These are phyloP conservation scores for Stenichneumon culpator DNA, from an alignment of 2,888 invertebrate species.

Conservation along the genomic window DNA sequence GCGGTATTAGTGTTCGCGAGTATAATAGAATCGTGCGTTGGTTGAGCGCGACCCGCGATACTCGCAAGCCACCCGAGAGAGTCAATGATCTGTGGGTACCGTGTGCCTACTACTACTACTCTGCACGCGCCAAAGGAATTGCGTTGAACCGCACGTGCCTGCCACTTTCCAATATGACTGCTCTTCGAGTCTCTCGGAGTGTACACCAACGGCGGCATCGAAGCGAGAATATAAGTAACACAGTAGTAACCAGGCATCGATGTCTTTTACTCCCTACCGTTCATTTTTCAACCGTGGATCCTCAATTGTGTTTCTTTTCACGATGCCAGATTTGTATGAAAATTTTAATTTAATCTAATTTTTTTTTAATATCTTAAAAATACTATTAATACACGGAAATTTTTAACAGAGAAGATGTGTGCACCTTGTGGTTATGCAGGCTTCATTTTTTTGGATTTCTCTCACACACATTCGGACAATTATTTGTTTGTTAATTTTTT, in stretches of 20 bases:
- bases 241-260: constrained; percentile 32
- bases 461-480: no score
- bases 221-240: constrained; percentile 44
- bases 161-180: constrained; percentile 75
- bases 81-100: constrained; percentile 79
- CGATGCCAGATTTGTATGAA: not conserved
- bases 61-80: constrained; percentile 65
- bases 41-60: constrained; percentile 43
- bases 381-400: no score
- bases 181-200: constrained; percentile 32
- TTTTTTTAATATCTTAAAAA: no score
- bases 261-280: not conserved
- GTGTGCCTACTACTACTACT: constrained; percentile 45
- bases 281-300: not conserved
- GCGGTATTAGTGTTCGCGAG: constrained; percentile 5
- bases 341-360: no score
- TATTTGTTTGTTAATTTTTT: no score
- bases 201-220: constrained; percentile 40
- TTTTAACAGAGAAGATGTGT: no score
- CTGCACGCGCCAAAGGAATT: constrained; percentile 66
- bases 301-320: no score
- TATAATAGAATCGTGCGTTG: constrained; percentile 63
- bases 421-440: no score
- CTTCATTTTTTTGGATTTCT: no score
- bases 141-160: constrained; percentile 73